Evolutionary conservation across 2,888 invertebrate genomes (phyloP).

Genomic region (Auanema freiburgensis): DNA sequence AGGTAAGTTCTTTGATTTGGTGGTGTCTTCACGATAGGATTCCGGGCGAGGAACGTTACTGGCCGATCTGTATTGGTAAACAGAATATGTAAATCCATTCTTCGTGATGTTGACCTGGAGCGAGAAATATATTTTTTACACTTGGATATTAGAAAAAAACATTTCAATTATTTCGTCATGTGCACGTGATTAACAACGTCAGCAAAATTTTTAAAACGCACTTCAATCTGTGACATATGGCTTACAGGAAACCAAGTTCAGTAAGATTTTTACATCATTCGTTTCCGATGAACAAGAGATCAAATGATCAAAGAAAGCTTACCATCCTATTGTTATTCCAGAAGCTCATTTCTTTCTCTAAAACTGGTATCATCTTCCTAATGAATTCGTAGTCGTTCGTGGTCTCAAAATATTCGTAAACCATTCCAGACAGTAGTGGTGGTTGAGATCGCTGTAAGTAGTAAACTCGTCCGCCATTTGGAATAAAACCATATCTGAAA

Average conservation of each 20-base stretch:
- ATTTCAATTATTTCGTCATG: no score
- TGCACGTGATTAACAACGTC: no score
- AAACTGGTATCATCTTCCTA: slow-evolving; percentile 44
- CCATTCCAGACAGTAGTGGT: slow-evolving; percentile 73
- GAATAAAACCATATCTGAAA: slow-evolving; percentile 69
- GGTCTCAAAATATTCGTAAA: slow-evolving; percentile 76
- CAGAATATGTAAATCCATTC: slow-evolving; percentile 68
- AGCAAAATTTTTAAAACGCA: no score
- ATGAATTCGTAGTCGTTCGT: slow-evolving; percentile 76
- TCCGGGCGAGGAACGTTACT: slow-evolving; percentile 74
- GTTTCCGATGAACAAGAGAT: no score
- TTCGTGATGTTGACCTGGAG: slow-evolving; percentile 65
- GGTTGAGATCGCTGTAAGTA: slow-evolving; percentile 70
- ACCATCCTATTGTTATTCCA: slow-evolving; percentile 48
- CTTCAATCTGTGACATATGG: no score
- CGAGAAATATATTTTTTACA: slow-evolving; percentile 34
- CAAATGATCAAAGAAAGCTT: neutral
- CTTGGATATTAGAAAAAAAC: neutral
- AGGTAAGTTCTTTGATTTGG: slow-evolving; percentile 25
- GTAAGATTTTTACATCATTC: no score
- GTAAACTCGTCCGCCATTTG: slow-evolving; percentile 88
- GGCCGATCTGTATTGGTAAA: slow-evolving; percentile 73
- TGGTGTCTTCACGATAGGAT: slow-evolving; percentile 73
- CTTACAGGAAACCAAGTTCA: no score
- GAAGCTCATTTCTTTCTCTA: slow-evolving; percentile 64